Evolutionary conservation across 2,113 vertebrate species (phyloP), one percentile per base, ranked within the genome.

Genomic region (Proterorhinus semilunaris): DNA sequence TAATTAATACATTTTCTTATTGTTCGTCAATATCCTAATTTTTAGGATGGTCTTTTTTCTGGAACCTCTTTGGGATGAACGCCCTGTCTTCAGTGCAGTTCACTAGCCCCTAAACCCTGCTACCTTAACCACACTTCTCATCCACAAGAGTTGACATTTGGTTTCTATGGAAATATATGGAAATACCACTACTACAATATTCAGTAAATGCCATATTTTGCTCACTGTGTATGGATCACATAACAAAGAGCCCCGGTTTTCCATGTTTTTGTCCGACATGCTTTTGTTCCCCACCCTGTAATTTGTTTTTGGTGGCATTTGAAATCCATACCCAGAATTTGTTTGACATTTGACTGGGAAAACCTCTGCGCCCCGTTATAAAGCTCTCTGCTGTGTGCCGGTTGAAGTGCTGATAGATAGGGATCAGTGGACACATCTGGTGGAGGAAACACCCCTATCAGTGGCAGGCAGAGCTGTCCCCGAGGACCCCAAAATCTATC

Each of bases 381-480:
- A 76, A 7, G 55, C 21, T 4, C 13, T 68, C 8, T 42, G 43
- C 53, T 72, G 10, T 49, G 16, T 72, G 62, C 62, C 51, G 21
- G 66, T 36, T 76, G 27, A 76, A 50, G 62, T 71, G 67, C 68
- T 75, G 72, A 68, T 68, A 70, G 89, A 87, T 86, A 71, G 53
- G 74, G 76, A 90, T 90, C 88, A 83, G 70, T 78, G 83, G 83
- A 83, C 84, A 89, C 84, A 88, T 91, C 89, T 90, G 88, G 83
- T 44, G 47, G 54, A 86, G 70, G 83, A 85, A 84, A 83, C 75
- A 65, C 53, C 72, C 51, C 69, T 73, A 73, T 79, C 81, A 69
- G 50, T 72, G 62, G 62, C 76, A 77, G 75, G 42, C 64, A 61
- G 70, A 42, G 63, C 46, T 62, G 49, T 77, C 75, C 50, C 66